phyloP scores from a whole-genome alignment of 1,140 invertebrate genomes.

The Adoxophyes honmai region DNA sequence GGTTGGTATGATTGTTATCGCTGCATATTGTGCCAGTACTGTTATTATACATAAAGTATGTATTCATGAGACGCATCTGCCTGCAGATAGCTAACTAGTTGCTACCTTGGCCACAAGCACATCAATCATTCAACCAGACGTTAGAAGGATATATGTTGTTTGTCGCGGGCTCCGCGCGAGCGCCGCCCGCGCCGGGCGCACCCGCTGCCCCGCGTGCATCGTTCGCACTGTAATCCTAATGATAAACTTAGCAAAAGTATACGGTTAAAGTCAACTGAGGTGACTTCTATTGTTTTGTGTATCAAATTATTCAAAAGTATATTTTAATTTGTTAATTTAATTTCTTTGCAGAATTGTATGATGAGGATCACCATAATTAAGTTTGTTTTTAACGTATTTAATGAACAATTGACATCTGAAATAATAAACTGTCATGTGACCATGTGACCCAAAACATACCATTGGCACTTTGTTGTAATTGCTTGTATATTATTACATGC shows the following conservation, averaged over 20 bases:
- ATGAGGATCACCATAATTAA: neutral
- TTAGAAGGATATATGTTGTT: constrained; percentile 34
- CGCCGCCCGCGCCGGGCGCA: constrained; percentile 25
- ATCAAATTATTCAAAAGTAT: constrained; percentile 22
- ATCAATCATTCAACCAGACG: constrained; percentile 31
- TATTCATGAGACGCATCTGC: constrained; percentile 25
- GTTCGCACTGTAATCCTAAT: constrained; percentile 49
- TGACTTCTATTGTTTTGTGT: constrained; percentile 35
- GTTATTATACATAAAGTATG: neutral
- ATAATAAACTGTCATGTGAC: constrained; percentile 38
- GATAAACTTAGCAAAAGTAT: constrained; percentile 59
- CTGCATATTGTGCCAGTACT: constrained; percentile 16
- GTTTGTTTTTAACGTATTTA: constrained; percentile 22
- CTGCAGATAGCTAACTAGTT: constrained; percentile 4
- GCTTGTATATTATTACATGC: constrained; percentile 41
- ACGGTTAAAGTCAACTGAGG: constrained; percentile 58
- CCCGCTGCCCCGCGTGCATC: constrained; percentile 44
- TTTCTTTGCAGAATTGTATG: constrained; percentile 27
- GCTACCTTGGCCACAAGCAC: neutral
- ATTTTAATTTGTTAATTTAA: constrained; percentile 30
- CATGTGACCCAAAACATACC: neutral
- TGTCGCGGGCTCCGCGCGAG: constrained; percentile 22
- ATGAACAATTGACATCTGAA: constrained; percentile 26
- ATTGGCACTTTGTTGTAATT: constrained; percentile 21
- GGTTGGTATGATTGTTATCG: constrained; percentile 32